These are phyloP conservation scores for Elaphurus davidianus DNA, from an alignment of 2,113 vertebrate species.

Conservation along the genomic window DNA sequence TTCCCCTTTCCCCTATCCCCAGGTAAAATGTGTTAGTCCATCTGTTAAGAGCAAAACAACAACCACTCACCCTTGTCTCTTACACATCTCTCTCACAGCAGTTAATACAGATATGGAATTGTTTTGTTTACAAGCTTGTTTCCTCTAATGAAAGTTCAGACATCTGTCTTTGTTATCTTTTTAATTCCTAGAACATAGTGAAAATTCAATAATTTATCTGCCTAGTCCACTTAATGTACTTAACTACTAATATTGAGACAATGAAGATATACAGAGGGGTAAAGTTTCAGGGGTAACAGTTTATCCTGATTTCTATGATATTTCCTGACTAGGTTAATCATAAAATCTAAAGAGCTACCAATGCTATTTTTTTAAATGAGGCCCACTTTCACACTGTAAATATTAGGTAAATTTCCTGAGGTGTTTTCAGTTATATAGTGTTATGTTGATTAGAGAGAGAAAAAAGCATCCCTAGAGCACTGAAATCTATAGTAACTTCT, in stretches of 20 bases:
- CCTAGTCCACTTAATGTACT: not conserved
- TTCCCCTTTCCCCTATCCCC: not conserved
- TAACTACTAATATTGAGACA: not conserved
- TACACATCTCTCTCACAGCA: not conserved
- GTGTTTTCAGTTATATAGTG: not conserved
- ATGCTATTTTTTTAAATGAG: not conserved
- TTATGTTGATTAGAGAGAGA: not conserved
- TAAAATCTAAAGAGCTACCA: not conserved
- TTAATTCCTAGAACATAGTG: not conserved
- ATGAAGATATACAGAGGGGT: not conserved
- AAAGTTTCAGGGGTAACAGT: not conserved
- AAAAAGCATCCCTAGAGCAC: not conserved
- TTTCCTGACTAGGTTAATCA: not conserved
- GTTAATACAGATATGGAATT: not conserved
- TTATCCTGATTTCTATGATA: not conserved
- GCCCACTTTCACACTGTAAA: not conserved
- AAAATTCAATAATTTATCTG: not conserved
- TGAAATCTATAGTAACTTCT: slow-evolving; percentile 35
- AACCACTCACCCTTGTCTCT: not conserved
- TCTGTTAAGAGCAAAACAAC: not conserved
- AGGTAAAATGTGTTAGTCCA: not conserved
- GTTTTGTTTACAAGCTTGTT: not conserved
- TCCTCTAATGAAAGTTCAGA: not conserved
- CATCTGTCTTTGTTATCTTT: not conserved
- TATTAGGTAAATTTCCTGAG: not conserved